Percentiles rank a stretch among this genome's conserved stretches.
phyloP scores from a whole-genome alignment of 2,797 vertebrate genomes.

The Uromys caudimaculatus region DNA sequence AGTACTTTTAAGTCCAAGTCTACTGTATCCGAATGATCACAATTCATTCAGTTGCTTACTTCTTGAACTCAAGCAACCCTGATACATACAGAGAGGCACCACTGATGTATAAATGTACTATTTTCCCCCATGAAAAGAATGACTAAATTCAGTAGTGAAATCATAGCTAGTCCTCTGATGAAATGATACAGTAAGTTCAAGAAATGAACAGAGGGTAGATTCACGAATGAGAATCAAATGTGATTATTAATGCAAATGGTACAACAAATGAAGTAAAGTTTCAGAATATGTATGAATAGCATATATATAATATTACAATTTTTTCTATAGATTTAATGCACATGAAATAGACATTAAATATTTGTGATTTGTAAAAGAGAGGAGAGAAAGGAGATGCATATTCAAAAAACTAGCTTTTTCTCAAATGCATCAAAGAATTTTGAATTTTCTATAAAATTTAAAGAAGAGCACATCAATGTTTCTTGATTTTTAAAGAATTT shows the following conservation, averaged over 20 bases:
- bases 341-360: background rate
- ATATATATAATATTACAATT: background rate
- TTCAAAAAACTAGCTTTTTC: background rate
- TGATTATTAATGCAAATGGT: background rate
- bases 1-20: background rate
- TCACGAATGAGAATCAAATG: background rate
- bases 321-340: background rate
- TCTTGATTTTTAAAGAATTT: conserved; percentile 4
- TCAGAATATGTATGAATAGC: background rate
- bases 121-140: background rate
- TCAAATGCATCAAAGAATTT: background rate
- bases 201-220: background rate
- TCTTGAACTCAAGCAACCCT: background rate
- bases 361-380: background rate
- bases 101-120: background rate
- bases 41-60: background rate
- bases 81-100: background rate
- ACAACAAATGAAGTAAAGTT: background rate
- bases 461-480: background rate
- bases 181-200: background rate
- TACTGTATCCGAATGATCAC: background rate
- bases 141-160: background rate
- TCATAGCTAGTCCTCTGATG: background rate
- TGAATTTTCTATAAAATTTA: conserved; percentile 10
- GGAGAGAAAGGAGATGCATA: background rate